These are phyloP conservation scores for Misgurnus mizolepis DNA, from an alignment of 2,113 vertebrate genomes.

Conservation along the genomic window DNA sequence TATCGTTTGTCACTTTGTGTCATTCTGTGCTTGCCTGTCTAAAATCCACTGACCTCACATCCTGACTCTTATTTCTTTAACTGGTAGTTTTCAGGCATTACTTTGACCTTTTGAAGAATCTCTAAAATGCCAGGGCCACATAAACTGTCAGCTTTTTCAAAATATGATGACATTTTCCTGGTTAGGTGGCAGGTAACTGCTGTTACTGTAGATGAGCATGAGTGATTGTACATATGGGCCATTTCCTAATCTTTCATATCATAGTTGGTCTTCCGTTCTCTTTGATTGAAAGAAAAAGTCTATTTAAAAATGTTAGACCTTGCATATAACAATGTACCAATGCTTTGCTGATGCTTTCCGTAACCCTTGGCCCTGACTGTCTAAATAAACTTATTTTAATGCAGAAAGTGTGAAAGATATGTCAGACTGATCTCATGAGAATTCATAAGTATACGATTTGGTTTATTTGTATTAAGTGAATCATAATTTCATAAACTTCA, in stretches of 20 bases:
- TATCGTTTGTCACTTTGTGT: not conserved
- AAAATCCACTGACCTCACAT: slow-evolving; percentile 1
- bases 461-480: too few species aligned
- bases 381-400: not conserved
- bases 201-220: not conserved
- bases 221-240: slow-evolving; percentile 26
- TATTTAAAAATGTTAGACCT: not conserved
- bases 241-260: too few species aligned
- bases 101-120: slow-evolving; percentile 66
- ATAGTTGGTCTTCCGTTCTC: not conserved
- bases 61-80: not conserved
- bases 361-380: not conserved
- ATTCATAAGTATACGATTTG: too few species aligned
- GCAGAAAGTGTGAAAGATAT: not conserved
- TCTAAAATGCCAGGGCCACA: slow-evolving; percentile 68
- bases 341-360: slow-evolving; percentile 33
- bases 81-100: slow-evolving; percentile 50
- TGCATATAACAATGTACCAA: slow-evolving; percentile 2
- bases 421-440: too few species aligned
- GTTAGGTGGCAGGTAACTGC: slow-evolving; percentile 44
- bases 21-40: not conserved
- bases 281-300: not conserved
- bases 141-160: slow-evolving; percentile 69
- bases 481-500: too few species aligned
- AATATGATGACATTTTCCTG: slow-evolving; percentile 68